Percentiles rank a stretch among this genome's conserved stretches.
Evolutionary conservation across 2,113 vertebrate genomes (phyloP).

Genomic region (Phylloscopus trochilus): DNA sequence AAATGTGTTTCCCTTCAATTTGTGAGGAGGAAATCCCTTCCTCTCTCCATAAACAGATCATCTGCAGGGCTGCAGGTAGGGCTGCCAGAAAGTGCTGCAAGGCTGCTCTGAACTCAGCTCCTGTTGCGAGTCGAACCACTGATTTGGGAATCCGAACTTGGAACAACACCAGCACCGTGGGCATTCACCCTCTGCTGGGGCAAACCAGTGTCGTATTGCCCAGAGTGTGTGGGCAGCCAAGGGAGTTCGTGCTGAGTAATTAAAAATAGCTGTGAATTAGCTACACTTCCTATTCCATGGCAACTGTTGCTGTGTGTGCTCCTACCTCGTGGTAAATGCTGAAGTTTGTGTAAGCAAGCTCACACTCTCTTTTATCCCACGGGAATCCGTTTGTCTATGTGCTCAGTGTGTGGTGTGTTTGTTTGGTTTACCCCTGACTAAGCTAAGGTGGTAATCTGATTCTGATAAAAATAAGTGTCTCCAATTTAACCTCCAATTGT

Average conservation of each 20-base stretch:
- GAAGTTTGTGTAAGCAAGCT: background rate
- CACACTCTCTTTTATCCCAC: background rate
- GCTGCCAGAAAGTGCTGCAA: background rate
- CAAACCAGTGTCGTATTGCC: background rate
- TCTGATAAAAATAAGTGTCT: background rate
- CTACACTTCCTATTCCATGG: background rate
- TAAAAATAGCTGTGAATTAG: background rate
- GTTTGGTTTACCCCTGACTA: background rate
- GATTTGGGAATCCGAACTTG: background rate
- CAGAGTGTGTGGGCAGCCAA: fast-evolving
- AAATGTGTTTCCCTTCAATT: background rate
- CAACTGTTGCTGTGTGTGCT: background rate
- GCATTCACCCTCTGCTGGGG: fast-evolving
- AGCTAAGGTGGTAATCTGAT: background rate
- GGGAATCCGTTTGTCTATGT: background rate
- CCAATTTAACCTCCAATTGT: background rate
- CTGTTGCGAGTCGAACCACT: background rate
- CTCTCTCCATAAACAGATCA: slow-evolving; percentile 6
- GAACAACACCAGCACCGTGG: fast-evolving
- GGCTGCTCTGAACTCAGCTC: background rate
- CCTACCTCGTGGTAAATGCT: fast-evolving
- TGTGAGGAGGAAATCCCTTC: background rate
- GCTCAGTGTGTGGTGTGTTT: background rate
- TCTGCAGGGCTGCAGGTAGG: background rate
- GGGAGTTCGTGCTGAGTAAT: background rate